Base-by-base conservation (phyloP, 2,113 vertebrate genomes). In the Irena cyanogastra region DNA sequence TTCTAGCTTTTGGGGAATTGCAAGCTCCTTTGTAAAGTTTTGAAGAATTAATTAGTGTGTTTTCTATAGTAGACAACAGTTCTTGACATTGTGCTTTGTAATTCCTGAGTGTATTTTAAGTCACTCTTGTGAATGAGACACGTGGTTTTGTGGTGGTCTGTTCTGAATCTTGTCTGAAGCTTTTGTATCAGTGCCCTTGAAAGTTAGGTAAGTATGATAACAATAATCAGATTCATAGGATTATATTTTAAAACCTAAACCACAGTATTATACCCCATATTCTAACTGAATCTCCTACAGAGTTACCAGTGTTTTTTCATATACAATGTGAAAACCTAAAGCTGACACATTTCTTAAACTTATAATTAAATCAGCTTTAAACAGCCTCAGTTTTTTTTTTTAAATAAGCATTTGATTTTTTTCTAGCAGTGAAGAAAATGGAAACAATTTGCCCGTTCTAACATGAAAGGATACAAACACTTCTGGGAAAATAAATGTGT, bases 211-310 rank as follows among this genome's bases (percentile, higher is more conserved):
- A 56, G 12, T 45, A 6, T 52, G 7, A 30, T 75, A 78, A 75
- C 33, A 8, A 5, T 74, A n/a, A 49, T 33, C 13, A 61, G 35
- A 61, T 80, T 64, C 17, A 17, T n/a, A 52, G 20, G 8, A 3
- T 50, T 90, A 6, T 64, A 4, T 39, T 87, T 91, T 54, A 60
- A 82, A 78, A 68, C 13, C 14, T n/a, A 6, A 41, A 13, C 13
- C 30, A 41, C 10, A 5, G 20, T 47, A 14, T 83, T 71, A 22
- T 0, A 2, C 4, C n/a, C 9, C 53, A 2, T 52, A 4, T 65
- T 77, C 30, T 57, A 31, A 50, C 20, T 30, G 37, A 90, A 59
- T 30, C 14, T 87, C 33, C 30, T 9, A 6, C 9, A 20, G 41
- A 70, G 41, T 13, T 50, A 52, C 16, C 9, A 18, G 16, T 30